Evolutionary conservation across 1,140 invertebrate genomes (phyloP).

Genomic region (Drosophila triauraria): DNA sequence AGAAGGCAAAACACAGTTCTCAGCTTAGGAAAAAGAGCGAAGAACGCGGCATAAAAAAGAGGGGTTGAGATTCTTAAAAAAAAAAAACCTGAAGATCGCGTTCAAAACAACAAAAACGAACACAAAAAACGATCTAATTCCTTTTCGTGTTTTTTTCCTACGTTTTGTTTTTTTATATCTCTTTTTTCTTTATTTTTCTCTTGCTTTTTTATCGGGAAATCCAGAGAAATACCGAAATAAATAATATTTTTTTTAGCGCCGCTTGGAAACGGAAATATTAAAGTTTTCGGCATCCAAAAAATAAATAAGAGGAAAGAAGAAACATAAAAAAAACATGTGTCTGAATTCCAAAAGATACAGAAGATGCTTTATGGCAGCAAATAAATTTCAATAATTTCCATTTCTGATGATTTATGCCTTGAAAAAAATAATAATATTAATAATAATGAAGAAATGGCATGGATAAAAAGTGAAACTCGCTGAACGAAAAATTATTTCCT

Average conservation of each 20-base stretch:
- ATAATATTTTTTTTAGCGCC: conserved; percentile 37
- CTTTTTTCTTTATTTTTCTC: not conserved
- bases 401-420: conserved; percentile 34
- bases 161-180: not conserved
- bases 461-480: conserved; percentile 66
- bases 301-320: conserved; percentile 31
- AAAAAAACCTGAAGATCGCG: conserved; percentile 30
- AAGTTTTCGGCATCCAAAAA: conserved; percentile 27
- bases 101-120: conserved; percentile 38
- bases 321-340: conserved; percentile 25
- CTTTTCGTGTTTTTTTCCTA: conserved; percentile 21
- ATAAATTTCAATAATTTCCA: conserved; percentile 60
- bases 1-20: conserved; percentile 59
- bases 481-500: conserved; percentile 49
- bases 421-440: not conserved
- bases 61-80: conserved; percentile 12
- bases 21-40: conserved; percentile 16
- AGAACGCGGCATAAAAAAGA: conserved; percentile 3
- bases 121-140: conserved; percentile 43
- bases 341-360: conserved; percentile 14
- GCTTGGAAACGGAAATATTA: conserved; percentile 54
- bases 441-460: conserved; percentile 28
- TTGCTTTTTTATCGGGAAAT: conserved; percentile 3
- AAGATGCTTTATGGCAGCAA: conserved; percentile 30
- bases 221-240: conserved; percentile 21